A percentile compares a stretch with the other conserved stretches of the same genome.
Conservation (phyloP, 2,113 vertebrate genomes). For the Rana temporaria region DNA sequence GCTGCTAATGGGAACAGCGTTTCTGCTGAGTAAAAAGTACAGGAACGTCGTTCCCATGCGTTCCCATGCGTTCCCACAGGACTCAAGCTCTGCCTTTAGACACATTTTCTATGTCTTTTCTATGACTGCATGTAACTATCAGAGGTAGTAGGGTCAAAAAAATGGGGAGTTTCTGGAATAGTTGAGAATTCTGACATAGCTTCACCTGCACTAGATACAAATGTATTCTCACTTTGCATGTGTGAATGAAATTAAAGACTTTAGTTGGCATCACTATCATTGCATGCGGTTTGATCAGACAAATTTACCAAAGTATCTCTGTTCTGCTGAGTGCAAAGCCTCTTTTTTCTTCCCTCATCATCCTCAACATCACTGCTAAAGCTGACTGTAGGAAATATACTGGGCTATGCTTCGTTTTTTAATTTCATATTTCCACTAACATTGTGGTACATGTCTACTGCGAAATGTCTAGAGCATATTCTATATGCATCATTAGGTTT, state of each 20-base stretch:
- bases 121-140: too few relatives aligned
- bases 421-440: background rate
- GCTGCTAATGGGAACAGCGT: too few relatives aligned
- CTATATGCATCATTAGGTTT: background rate
- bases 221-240: background rate
- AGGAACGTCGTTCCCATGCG: too few relatives aligned
- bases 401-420: background rate
- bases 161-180: too few relatives aligned
- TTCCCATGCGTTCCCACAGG: too few relatives aligned
- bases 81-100: too few relatives aligned
- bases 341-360: too few relatives aligned
- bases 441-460: background rate
- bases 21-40: too few relatives aligned
- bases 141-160: too few relatives aligned
- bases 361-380: background rate
- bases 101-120: too few relatives aligned
- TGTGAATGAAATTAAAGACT: background rate
- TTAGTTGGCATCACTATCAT: background rate
- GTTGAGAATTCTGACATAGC: too few relatives aligned
- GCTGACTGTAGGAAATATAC: too few relatives aligned
- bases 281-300: background rate
- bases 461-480: background rate
- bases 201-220: background rate
- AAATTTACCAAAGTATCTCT: background rate
- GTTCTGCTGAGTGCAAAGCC: background rate